phyloP scores from a whole-genome alignment of 2,797 vertebrate species.

The Australoheros facetus region DNA sequence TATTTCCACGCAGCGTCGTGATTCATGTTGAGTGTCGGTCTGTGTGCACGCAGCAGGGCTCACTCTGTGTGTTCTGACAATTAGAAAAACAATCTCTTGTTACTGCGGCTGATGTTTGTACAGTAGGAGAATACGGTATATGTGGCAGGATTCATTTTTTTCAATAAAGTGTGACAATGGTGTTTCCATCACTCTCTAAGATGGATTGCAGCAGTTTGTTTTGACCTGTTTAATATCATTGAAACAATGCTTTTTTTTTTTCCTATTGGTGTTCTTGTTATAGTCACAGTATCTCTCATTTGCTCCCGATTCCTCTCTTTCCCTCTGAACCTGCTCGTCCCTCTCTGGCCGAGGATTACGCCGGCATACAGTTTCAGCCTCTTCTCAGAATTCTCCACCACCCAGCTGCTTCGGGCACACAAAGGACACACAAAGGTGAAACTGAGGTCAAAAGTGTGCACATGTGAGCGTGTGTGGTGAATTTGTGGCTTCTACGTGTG shows the following conservation, averaged over 20 bases:
- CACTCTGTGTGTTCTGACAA: constrained; percentile 28
- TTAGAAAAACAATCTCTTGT: constrained; percentile 40
- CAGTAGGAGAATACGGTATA: constrained; percentile 49
- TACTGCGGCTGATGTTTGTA: constrained; percentile 55
- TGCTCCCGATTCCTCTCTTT: constrained; percentile 6
- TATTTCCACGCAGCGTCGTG: constrained; percentile 14
- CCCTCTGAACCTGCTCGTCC: constrained; percentile 5
- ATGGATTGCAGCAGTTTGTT: constrained; percentile 1
- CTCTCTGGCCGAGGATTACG: constrained; percentile 55
- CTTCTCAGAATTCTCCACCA: constrained; percentile 64
- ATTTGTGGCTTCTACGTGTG: background rate
- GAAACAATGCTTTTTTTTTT: constrained; percentile 1
- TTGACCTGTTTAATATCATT: background rate
- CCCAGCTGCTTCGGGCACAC: constrained; percentile 72
- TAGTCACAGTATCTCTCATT: constrained; percentile 9
- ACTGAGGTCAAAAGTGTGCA: constrained; percentile 48
- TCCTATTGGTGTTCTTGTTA: constrained; percentile 12
- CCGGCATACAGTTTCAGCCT: constrained; percentile 58
- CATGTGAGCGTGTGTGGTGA: background rate
- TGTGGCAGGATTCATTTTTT: constrained; percentile 68
- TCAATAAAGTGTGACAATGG: constrained; percentile 78
- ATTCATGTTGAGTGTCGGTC: constrained; percentile 32
- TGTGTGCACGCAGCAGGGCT: constrained; percentile 37
- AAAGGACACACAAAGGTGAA: constrained; percentile 53
- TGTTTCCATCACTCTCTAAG: background rate